Percentiles rank a stretch among this genome's conserved stretches.
These are phyloP conservation scores for Hesperophylax magnus DNA, from an alignment of 1,140 invertebrate genomes.

Conservation along the genomic window DNA sequence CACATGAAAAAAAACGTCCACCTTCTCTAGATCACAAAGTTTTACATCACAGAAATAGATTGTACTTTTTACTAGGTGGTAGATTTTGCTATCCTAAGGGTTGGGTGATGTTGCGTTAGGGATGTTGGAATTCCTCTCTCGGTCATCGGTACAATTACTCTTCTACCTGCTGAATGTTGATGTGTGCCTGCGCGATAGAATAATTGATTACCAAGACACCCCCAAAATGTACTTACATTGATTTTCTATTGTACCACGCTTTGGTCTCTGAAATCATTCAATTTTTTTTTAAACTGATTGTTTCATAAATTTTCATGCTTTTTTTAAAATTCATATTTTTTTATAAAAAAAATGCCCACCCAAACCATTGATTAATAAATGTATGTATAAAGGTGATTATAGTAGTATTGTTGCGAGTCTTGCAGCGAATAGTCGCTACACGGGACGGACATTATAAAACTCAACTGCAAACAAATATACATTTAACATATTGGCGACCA, in stretches of 20 bases:
- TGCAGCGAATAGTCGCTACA: too few species aligned
- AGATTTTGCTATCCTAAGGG: neutral
- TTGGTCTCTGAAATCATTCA: too few species aligned
- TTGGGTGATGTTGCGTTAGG: constrained; percentile 3
- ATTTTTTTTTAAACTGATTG: too few species aligned
- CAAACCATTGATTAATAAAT: too few species aligned
- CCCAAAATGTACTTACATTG: neutral
- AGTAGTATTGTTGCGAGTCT: too few species aligned
- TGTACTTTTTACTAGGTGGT: neutral
- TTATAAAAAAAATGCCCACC: too few species aligned
- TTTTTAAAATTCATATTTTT: too few species aligned
- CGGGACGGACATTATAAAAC: too few species aligned
- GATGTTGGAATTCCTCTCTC: constrained; percentile 51
- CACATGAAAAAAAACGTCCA: neutral
- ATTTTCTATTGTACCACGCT: neutral
- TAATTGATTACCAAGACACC: constrained; percentile 47
- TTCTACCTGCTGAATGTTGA: constrained; percentile 34
- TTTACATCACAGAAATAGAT: neutral
- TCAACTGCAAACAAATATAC: too few species aligned
- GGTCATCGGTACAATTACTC: constrained; percentile 48
- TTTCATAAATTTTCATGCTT: too few species aligned
- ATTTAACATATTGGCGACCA: too few species aligned
- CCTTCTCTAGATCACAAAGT: neutral
- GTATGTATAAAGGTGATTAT: too few species aligned
- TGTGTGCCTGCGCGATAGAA: constrained; percentile 40